Evolutionary conservation across 2,797 vertebrate species (phyloP).

Genomic region (Cynopterus sphinx): DNA sequence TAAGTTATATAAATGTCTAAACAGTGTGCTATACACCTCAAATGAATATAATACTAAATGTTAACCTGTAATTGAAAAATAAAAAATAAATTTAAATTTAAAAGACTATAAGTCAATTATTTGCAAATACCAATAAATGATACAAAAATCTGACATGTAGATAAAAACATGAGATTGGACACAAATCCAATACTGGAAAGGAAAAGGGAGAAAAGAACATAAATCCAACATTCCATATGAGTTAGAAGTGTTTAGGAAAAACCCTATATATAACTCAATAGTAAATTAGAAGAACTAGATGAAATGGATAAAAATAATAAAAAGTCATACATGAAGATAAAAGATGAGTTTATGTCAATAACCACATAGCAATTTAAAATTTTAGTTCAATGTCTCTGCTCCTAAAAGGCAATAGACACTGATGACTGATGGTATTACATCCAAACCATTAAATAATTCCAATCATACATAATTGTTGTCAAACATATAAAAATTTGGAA

Average conservation of each 20-base stretch:
- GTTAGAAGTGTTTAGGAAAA: not conserved
- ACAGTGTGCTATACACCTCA: too few species aligned
- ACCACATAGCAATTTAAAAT: slow-evolving; percentile 7
- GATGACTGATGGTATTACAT: not conserved
- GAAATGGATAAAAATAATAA: slow-evolving; percentile 10
- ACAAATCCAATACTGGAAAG: not conserved
- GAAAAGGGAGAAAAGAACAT: not conserved
- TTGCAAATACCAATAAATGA: not conserved
- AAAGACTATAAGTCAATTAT: not conserved
- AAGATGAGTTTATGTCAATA: not conserved
- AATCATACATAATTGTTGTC: not conserved
- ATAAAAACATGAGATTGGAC: not conserved
- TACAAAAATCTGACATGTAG: not conserved
- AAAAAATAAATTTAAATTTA: too few species aligned
- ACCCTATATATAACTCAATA: not conserved
- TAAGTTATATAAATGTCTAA: too few species aligned
- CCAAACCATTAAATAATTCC: not conserved
- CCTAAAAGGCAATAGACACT: not conserved
- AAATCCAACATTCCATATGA: not conserved
- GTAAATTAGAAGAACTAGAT: not conserved
- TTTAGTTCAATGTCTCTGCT: not conserved
- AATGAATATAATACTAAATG: too few species aligned
- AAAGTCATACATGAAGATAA: not conserved
- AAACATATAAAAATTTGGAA: not conserved
- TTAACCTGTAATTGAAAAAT: too few species aligned